Evolutionary conservation across 2,113 vertebrate genomes (phyloP).

Genomic region (Labeo rohita): DNA sequence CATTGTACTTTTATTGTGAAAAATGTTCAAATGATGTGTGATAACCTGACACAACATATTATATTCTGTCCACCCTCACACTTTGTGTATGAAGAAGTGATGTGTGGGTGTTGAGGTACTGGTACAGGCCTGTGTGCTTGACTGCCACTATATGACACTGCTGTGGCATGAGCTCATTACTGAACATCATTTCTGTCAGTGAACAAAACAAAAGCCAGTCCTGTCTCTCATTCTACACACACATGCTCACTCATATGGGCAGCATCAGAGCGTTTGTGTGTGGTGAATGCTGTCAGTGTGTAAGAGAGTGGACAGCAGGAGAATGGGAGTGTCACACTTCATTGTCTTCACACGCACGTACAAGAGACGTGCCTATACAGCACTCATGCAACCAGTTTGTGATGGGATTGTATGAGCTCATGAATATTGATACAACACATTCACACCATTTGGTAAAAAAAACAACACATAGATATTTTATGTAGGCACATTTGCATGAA

Average conservation of each 20-base stretch:
- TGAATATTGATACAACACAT: conserved; percentile 3
- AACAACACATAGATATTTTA: neutral
- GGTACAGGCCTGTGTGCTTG: neutral
- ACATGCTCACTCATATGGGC: neutral
- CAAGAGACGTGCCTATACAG: neutral
- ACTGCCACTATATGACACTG: conserved; percentile 30
- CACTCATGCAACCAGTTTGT: neutral
- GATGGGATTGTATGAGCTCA: neutral
- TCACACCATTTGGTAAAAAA: conserved; percentile 1
- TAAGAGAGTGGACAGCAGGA: conserved; percentile 20
- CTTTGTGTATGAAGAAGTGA: conserved; percentile 8
- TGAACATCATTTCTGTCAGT: conserved; percentile 3
- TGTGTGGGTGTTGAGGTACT: conserved; percentile 10
- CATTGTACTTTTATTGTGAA: neutral
- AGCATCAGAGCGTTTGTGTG: neutral
- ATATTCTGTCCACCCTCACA: neutral
- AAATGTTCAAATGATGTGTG: neutral
- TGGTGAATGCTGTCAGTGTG: conserved; percentile 1
- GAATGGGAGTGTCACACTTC: conserved; percentile 6
- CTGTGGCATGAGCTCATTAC: conserved; percentile 46
- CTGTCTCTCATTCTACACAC: conserved; percentile 26
- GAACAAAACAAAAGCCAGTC: conserved; percentile 13
- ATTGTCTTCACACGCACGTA: neutral
- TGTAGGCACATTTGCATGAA: neutral
- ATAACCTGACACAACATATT: conserved; percentile 1